These are phyloP conservation scores for Cassiopea andromeda DNA, from an alignment of 30 jellyfish, hydroid and myxozoan species.

Conservation along the genomic window DNA sequence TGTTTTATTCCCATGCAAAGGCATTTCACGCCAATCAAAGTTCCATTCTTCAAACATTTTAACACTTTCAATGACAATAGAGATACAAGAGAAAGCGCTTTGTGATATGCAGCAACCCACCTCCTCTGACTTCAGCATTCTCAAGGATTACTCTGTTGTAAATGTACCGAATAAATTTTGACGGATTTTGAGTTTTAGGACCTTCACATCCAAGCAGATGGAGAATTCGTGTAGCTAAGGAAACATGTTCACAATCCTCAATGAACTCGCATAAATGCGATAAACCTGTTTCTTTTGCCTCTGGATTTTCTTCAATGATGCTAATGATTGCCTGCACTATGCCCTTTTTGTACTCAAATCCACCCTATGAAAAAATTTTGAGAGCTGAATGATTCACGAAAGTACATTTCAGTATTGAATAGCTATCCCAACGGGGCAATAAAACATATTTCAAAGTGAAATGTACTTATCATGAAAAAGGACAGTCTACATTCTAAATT, in stretches of 20 bases:
- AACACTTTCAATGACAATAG: too few species aligned
- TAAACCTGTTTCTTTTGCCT: slow-evolving; percentile 94
- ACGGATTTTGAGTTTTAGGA: slow-evolving; percentile 92
- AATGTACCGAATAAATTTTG: slow-evolving; percentile 93
- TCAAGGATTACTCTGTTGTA: slow-evolving; percentile 97
- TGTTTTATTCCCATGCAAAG: too few species aligned
- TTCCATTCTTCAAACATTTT: too few species aligned
- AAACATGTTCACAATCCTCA: slow-evolving; percentile 98
- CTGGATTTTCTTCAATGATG: slow-evolving; percentile 97
- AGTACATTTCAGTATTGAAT: neutral
- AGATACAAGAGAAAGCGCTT: too few species aligned
- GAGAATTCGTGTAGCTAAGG: slow-evolving; percentile 86
- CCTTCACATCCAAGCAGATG: slow-evolving; percentile 95
- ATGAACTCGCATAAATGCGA: slow-evolving; percentile 97
- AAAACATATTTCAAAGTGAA: too few species aligned
- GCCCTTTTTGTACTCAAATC: slow-evolving; percentile 97
- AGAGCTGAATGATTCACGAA: neutral
- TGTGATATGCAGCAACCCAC: slow-evolving; percentile 13
- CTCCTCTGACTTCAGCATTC: slow-evolving; percentile 98
- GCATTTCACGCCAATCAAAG: too few species aligned
- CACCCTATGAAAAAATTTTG: slow-evolving; percentile 79
- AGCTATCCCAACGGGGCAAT: too few species aligned
- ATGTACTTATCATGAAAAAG: too few species aligned
- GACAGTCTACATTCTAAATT: too few species aligned
- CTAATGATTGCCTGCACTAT: slow-evolving; percentile 89